Conservation (phyloP, 2,113 vertebrate genomes). For the Chionodraco myersi region DNA sequence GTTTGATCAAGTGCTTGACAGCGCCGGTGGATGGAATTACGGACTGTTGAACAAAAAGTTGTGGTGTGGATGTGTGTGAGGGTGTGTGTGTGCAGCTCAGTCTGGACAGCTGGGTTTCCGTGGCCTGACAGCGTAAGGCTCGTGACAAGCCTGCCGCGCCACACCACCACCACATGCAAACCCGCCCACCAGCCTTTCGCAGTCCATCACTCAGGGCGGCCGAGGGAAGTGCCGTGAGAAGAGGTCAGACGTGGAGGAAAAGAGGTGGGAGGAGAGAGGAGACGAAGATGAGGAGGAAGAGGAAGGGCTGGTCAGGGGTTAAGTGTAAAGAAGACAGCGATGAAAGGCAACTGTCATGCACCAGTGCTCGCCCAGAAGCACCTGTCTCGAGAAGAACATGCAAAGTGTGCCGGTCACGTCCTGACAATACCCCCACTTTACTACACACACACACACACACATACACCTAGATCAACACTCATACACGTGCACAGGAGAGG, state of each 20-base stretch:
- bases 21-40: conserved; percentile 88
- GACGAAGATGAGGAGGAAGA: conserved; percentile 65
- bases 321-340: conserved; percentile 93
- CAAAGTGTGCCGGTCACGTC: conserved; percentile 90
- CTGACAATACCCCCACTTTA: conserved; percentile 75
- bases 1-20: conserved; percentile 91
- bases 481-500: conserved; percentile 80
- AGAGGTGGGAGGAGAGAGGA: conserved; percentile 71
- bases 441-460: conserved; percentile 65
- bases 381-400: conserved; percentile 91
- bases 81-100: conserved; percentile 48
- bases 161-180: conserved; percentile 55
- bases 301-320: conserved; percentile 91
- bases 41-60: conserved; percentile 92
- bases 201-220: conserved; percentile 89
- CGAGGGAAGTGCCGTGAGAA: conserved; percentile 82
- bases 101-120: conserved; percentile 84
- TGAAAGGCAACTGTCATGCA: conserved; percentile 99
- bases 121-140: conserved; percentile 88
- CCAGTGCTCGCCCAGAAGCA: conserved; percentile 89
- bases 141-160: conserved; percentile 90
- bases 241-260: conserved; percentile 78
- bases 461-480: conserved; percentile 68
- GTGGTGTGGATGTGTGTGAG: conserved; percentile 43
- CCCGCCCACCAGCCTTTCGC: conserved; percentile 76